Percentiles rank a stretch among this genome's conserved stretches.
Evolutionary conservation across 2,797 vertebrate species (phyloP).

Genomic region (Lepus oiostolus): DNA sequence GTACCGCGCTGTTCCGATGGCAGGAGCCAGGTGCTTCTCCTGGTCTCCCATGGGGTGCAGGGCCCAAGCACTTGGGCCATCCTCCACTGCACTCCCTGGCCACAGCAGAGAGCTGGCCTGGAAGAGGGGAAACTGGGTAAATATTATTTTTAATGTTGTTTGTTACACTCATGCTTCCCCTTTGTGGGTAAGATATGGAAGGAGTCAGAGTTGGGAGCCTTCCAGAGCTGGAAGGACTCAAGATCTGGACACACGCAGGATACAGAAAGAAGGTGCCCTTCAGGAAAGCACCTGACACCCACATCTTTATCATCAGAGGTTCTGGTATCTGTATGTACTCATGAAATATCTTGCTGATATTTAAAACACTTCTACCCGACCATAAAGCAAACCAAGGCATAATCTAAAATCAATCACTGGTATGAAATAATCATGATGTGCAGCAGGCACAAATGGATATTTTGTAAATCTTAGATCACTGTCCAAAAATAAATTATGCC

Average conservation of each 20-base stretch:
- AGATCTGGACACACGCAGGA: neutral
- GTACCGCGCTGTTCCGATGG: too few species aligned
- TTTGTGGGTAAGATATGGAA: slow-evolving; percentile 40
- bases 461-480: slow-evolving; percentile 17
- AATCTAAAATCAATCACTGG: neutral
- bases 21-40: too few species aligned
- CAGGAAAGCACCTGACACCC: neutral
- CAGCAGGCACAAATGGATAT: neutral
- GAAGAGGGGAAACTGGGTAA: neutral
- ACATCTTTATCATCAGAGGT: neutral
- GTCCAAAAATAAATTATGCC: neutral
- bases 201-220: neutral
- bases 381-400: slow-evolving; percentile 21
- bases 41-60: too few species aligned
- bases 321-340: neutral
- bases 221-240: neutral
- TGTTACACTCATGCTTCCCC: slow-evolving; percentile 40
- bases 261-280: neutral
- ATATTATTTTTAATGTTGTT: neutral
- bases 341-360: neutral
- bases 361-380: neutral
- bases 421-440: slow-evolving; percentile 20
- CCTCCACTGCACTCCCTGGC: too few species aligned
- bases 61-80: too few species aligned
- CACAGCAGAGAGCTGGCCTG: too few species aligned